Evolutionary conservation across 2,797 vertebrate genomes (phyloP).

Genomic region (Parauchenoglanis ngamensis): DNA sequence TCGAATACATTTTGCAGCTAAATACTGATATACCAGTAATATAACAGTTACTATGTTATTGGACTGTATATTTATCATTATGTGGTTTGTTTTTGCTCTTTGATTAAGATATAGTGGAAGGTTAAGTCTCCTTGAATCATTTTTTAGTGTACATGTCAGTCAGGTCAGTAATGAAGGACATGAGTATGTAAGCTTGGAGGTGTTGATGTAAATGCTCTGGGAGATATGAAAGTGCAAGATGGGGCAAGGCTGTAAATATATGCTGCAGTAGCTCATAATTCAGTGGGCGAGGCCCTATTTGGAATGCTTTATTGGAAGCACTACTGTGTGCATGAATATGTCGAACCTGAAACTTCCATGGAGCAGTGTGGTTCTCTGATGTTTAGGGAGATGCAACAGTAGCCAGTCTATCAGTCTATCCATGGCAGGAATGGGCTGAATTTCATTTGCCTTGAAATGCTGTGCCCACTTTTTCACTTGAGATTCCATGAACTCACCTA

Average conservation of each 20-base stretch:
- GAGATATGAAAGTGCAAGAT: background rate
- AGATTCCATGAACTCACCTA: constrained; percentile 64
- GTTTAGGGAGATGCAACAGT: constrained; percentile 73
- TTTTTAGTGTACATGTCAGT: background rate
- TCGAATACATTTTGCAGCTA: background rate
- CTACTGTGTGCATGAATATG: background rate
- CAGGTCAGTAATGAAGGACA: background rate
- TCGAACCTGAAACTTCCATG: constrained; percentile 82
- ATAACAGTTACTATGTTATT: background rate
- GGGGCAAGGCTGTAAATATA: background rate
- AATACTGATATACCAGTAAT: background rate
- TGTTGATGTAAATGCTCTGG: background rate
- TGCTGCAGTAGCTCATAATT: background rate
- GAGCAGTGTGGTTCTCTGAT: constrained; percentile 69
- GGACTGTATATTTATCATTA: background rate
- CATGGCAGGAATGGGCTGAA: constrained; percentile 70
- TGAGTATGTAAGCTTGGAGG: background rate
- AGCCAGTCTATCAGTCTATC: constrained; percentile 81
- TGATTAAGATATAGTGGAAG: too few relatives aligned
- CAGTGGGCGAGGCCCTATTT: background rate
- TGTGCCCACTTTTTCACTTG: constrained; percentile 76
- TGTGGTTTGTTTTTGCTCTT: too few relatives aligned
- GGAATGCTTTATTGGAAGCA: background rate
- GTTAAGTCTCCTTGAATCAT: too few relatives aligned
- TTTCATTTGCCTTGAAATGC: constrained; percentile 74